Evolutionary conservation across 2,113 vertebrate species (phyloP).

Genomic region (Tetraodon nigroviridis): DNA sequence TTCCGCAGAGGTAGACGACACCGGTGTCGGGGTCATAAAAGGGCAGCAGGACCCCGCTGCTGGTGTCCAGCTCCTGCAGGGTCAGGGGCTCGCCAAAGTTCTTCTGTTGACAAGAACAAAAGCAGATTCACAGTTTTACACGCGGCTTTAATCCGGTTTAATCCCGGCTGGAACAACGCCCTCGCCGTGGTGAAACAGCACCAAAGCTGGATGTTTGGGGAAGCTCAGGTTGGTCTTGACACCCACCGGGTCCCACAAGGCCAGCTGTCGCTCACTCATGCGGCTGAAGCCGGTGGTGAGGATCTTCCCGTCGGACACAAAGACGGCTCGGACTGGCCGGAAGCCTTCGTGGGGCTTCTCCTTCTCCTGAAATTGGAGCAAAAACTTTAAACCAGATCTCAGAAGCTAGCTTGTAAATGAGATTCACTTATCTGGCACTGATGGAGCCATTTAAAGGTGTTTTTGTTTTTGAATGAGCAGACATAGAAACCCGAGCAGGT

Average conservation of each 20-base stretch:
- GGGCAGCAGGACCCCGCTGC: constrained; percentile 86
- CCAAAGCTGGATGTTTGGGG: not conserved
- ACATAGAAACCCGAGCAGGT: no score
- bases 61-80: constrained; percentile 87
- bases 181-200: constrained; percentile 25
- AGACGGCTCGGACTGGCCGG: constrained; percentile 78
- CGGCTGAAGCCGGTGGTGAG: constrained; percentile 87
- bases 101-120: constrained; percentile 61
- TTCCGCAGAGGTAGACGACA: constrained; percentile 86
- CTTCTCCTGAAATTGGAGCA: constrained; percentile 74
- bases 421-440: no score
- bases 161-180: not conserved
- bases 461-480: no score
- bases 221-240: not conserved
- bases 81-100: constrained; percentile 78
- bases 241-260: constrained; percentile 87
- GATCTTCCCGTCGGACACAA: constrained; percentile 79
- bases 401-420: no score
- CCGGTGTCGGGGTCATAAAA: constrained; percentile 88
- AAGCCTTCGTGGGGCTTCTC: constrained; percentile 85
- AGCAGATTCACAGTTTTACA: not conserved
- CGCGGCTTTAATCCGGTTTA: no score
- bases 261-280: constrained; percentile 91
- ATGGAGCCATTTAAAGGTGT: no score
- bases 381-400: no score